Conservation (phyloP, 1,140 invertebrate species). For the Orchesella cincta region DNA sequence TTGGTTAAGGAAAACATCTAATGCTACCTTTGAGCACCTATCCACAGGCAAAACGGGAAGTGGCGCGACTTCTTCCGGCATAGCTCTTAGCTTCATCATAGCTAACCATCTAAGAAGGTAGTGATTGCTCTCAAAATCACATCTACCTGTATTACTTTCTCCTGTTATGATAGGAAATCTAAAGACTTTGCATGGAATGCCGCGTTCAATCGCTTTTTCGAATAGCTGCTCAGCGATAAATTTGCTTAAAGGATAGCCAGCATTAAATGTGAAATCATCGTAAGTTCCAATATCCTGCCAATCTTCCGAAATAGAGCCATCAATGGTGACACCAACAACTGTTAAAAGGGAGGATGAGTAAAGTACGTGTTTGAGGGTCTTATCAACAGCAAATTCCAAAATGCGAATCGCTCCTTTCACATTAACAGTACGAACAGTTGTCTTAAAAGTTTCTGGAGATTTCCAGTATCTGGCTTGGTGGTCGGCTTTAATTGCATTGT, state of each 20-base stretch:
- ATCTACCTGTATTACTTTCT: slow-evolving; percentile 10
- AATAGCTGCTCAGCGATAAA: background rate
- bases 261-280: background rate
- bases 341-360: slow-evolving; percentile 4
- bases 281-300: background rate
- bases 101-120: background rate
- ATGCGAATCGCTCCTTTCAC: background rate
- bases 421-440: background rate
- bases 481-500: background rate
- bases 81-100: background rate
- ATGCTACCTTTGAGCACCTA: background rate
- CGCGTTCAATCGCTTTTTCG: background rate
- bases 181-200: slow-evolving; percentile 9
- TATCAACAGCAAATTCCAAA: slow-evolving; percentile 12
- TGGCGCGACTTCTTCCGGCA: background rate
- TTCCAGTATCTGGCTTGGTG: background rate
- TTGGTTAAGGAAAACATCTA: background rate
- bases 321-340: background rate
- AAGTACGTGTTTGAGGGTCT: background rate
- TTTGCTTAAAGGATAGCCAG: slow-evolving; percentile 8
- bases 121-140: background rate
- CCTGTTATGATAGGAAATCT: slow-evolving; percentile 13
- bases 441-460: background rate
- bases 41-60: background rate
- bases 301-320: background rate